A percentile compares a stretch with the other conserved stretches of the same genome.
phyloP scores from a whole-genome alignment of 92 coral and sea anemone species.

The Porites divaricata region DNA sequence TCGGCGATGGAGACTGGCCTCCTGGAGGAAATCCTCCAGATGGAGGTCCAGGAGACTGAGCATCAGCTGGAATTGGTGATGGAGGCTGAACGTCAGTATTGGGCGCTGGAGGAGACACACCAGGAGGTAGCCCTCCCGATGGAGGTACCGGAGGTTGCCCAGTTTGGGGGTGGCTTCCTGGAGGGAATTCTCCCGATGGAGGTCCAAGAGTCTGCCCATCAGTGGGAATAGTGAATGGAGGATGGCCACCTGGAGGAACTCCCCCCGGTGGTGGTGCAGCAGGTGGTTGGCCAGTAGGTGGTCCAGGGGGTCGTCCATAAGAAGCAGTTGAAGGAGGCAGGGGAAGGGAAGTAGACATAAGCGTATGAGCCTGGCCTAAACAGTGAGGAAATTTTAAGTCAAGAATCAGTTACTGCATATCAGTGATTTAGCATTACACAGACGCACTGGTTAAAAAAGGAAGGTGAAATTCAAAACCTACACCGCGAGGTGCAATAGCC shows the following conservation, averaged over 20 bases:
- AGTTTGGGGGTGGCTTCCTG: neutral
- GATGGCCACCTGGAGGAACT: neutral
- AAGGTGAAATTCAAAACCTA: no score
- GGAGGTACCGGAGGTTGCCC: neutral
- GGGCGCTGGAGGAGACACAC: neutral
- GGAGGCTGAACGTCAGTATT: neutral
- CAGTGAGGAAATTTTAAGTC: no score
- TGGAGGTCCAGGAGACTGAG: neutral
- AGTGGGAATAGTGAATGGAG: neutral
- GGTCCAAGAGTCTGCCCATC: neutral
- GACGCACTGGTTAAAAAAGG: no score
- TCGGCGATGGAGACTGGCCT: neutral
- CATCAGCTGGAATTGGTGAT: neutral
- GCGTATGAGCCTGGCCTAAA: neutral
- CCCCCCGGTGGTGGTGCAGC: neutral
- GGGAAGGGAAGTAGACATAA: neutral
- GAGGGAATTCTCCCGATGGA: neutral
- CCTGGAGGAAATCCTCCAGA: neutral
- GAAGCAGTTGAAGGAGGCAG: conserved; percentile 6
- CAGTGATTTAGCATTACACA: no score
- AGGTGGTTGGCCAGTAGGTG: neutral
- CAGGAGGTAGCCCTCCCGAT: neutral
- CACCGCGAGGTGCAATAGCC: no score
- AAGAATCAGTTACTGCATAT: no score
- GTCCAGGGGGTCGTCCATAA: conserved; percentile 1